Percentiles rank a stretch among this genome's conserved stretches.
phyloP scores from a whole-genome alignment of 1,140 invertebrate genomes.

The Maconellicoccus hirsutus region DNA sequence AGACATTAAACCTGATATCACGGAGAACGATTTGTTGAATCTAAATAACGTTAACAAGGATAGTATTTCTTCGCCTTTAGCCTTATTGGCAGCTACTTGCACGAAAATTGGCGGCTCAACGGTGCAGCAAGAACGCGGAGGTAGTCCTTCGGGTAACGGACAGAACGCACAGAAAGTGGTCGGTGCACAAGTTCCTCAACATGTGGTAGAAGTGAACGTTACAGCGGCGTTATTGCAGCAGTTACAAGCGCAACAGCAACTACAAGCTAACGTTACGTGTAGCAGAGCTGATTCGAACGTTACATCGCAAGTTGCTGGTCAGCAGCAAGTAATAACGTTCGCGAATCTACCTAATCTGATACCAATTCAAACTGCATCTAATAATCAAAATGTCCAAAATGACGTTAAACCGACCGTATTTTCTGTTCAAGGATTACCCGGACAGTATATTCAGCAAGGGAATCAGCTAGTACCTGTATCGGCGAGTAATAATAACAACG shows the following conservation, averaged over 20 bases:
- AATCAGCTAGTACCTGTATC: conserved; percentile 20
- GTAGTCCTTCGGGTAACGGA: background rate
- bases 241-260: background rate
- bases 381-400: background rate
- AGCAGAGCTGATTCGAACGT: background rate
- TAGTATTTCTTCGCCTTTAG: background rate
- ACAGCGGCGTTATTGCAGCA: background rate
- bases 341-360: background rate
- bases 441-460: conserved; percentile 42
- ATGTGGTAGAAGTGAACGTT: background rate
- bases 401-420: conserved; percentile 32
- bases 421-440: conserved; percentile 42
- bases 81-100: background rate
- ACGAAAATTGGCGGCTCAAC: background rate
- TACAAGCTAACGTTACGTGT: background rate
- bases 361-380: background rate
- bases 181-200: background rate
- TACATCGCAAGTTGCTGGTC: background rate
- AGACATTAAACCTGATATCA: conserved; percentile 1
- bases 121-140: background rate
- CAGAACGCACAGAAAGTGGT: background rate
- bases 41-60: background rate
- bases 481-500: background rate
- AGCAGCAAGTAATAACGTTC: background rate
- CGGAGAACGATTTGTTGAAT: background rate